phyloP scores from a whole-genome alignment of 2,797 vertebrate species.

The Perodicticus potto region DNA sequence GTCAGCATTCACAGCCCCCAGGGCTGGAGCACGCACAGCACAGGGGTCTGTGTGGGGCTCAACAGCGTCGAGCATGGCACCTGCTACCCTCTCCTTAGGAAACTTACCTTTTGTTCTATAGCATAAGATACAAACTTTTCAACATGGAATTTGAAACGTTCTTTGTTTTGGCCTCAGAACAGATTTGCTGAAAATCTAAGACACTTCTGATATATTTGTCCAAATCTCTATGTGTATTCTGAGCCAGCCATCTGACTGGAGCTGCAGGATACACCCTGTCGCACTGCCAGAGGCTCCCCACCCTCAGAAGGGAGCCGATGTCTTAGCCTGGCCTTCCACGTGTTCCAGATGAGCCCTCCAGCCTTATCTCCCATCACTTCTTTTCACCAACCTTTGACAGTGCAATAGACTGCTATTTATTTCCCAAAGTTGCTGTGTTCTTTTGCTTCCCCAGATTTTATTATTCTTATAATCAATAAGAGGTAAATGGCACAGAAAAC shows the following conservation, averaged over 20 bases:
- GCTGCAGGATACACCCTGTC: rapidly evolving
- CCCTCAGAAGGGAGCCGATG: neutral
- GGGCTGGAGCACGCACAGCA: rapidly evolving
- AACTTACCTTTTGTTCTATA: neutral
- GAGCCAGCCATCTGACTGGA: neutral
- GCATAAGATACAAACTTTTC: neutral
- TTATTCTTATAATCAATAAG: neutral
- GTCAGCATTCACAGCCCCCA: neutral
- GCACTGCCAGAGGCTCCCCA: rapidly evolving
- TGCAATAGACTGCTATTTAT: neutral
- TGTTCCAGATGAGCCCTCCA: neutral
- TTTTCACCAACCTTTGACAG: neutral
- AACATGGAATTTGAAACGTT: neutral
- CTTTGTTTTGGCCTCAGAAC: neutral
- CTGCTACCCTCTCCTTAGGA: neutral
- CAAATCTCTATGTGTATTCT: neutral
- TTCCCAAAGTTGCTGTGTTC: neutral
- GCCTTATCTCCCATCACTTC: neutral
- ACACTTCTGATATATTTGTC: neutral
- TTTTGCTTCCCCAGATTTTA: neutral
- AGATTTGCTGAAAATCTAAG: slow-evolving; percentile 1
- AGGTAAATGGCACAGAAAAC: neutral
- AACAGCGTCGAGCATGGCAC: too few species aligned
- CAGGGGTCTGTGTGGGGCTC: neutral
- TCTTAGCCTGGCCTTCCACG: neutral